A percentile compares a stretch with the other conserved stretches of the same genome.
These are phyloP conservation scores for Neofelis nebulosa DNA, from an alignment of 2,113 vertebrate genomes.

Conservation along the genomic window DNA sequence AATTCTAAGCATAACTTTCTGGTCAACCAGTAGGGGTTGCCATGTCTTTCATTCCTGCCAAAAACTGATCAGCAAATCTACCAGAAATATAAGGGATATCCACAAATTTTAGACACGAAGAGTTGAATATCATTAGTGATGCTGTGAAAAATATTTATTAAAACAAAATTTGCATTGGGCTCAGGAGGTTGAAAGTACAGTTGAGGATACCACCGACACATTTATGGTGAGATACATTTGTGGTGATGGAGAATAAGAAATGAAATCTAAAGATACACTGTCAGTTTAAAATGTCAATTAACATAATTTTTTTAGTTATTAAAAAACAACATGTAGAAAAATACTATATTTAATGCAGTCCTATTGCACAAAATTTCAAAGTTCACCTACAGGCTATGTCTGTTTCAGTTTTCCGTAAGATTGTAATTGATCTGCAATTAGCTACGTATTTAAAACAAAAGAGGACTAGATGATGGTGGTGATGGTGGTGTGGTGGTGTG, in stretches of 20 bases:
- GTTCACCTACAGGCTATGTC: neutral
- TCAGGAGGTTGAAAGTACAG: neutral
- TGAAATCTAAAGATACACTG: neutral
- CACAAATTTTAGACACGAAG: neutral
- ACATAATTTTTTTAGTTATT: neutral
- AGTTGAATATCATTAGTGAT: neutral
- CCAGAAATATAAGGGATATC: neutral
- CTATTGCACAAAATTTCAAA: neutral
- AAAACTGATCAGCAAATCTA: neutral
- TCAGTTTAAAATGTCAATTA: neutral
- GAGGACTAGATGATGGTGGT: neutral
- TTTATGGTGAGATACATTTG: neutral
- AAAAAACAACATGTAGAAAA: neutral
- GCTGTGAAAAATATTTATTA: neutral
- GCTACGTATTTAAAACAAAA: neutral
- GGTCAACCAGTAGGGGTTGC: neutral
- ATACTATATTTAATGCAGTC: neutral
- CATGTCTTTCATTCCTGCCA: neutral
- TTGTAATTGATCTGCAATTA: too few relatives aligned
- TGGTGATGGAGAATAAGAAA: neutral
- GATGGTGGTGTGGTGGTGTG: neutral
- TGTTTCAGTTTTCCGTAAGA: neutral
- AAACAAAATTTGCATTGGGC: neutral
- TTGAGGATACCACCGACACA: neutral
- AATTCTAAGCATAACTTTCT: neutral